Evolutionary conservation across 2,888 invertebrate species (phyloP).

Genomic region (Conomelus anceps): DNA sequence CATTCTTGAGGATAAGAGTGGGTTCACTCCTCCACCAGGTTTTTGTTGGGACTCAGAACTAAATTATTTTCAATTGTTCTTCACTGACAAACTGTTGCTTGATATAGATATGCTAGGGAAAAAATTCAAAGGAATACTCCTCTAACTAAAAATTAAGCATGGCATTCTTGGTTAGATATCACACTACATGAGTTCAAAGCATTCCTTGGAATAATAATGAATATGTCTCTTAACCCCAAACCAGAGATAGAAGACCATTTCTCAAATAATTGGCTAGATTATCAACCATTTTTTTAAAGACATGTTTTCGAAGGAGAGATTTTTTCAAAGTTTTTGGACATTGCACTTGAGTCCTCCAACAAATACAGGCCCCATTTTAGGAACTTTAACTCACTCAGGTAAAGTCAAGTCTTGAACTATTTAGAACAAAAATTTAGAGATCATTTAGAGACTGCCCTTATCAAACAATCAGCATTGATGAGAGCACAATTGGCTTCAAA

Average conservation of each 20-base stretch:
- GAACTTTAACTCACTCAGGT: background rate
- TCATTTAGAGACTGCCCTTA: background rate
- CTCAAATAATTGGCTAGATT: conserved; percentile 9
- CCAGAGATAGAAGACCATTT: conserved; percentile 15
- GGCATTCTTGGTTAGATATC: conserved; percentile 6
- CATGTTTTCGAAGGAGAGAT: conserved; percentile 12
- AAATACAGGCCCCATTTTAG: background rate
- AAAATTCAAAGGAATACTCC: conserved; percentile 6
- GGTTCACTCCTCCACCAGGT: conserved; percentile 15
- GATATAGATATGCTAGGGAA: conserved; percentile 14
- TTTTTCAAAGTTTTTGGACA: conserved; percentile 15
- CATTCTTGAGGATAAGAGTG: background rate
- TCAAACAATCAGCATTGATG: background rate
- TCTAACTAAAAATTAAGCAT: conserved; percentile 7
- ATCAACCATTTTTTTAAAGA: conserved; percentile 16
- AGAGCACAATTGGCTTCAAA: background rate
- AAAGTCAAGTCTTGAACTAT: background rate
- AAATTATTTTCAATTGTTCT: conserved; percentile 11
- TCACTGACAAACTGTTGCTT: conserved; percentile 12
- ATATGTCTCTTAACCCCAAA: conserved; percentile 18
- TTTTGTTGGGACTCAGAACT: conserved; percentile 6
- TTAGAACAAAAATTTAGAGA: background rate
- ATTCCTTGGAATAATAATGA: conserved; percentile 16
- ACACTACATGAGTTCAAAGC: conserved; percentile 11
- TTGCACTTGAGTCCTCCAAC: conserved; percentile 3